Base-by-base conservation (phyloP, 2,888 invertebrate species). In the Listrodromus nycthemerus region DNA sequence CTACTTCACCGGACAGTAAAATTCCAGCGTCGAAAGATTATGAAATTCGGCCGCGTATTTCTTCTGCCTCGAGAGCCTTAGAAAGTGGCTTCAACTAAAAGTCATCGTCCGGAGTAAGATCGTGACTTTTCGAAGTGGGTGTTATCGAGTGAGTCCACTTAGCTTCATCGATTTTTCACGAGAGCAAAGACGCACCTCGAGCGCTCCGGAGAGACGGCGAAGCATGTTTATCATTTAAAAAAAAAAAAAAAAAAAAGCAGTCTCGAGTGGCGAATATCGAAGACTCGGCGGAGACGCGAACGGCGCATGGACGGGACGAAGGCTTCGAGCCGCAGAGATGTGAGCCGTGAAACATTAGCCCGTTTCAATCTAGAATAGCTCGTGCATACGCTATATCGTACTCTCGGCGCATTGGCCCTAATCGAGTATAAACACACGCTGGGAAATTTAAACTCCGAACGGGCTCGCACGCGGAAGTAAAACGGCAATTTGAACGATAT, bases 371-470 rank as follows among this genome's bases (percentile, higher is more conserved):
- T 70, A 10, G 50, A 19, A 58, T 27, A 21, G 70, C 66, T 48
- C 61, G 52, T 65, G 69, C 52, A 58, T 69, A 69, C 48, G 58
- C 41, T 41, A 13, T 66, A 75, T 27, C 41, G 66, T 71, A 66
- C 83, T 70, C 83, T 70, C 83, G 70, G 50, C 45, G 79, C 55
- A 79, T 83, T 83, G 82, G 78, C 82, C 79, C 82, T 83, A 83
- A 83, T 83, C 79, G 78, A 83, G 74, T 74, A 30, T 50, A 30
- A 30, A 63, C 73, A 78, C 55, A 48, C 50, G 48, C 69, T 58
- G 41, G 63, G 30, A 61, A 63, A 73, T 61, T 69, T 82, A 1
- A 21, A 67, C 70, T 45, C 27, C 45, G 74, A 58, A 41, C 21
- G 13, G n/a, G 21, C 50, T 50, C 27, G 27, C 63, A 74, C 48